Evolutionary conservation across 2,113 vertebrate species (phyloP), one percentile per base, ranked within the genome.

Genomic region (Pedetes capensis): DNA sequence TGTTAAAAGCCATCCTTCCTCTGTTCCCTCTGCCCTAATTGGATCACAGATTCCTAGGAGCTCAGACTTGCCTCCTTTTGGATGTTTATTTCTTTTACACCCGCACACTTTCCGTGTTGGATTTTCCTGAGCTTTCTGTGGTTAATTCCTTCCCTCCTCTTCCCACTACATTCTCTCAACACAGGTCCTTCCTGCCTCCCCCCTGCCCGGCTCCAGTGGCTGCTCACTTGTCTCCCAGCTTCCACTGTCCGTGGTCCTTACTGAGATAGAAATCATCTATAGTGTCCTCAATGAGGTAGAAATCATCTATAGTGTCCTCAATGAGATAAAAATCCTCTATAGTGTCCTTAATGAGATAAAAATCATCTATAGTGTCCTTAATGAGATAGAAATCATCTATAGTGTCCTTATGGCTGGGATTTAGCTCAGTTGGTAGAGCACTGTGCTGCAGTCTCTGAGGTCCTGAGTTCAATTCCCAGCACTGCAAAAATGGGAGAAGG

Each of bases 161-260:
- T 34, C 17, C 44, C 32, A 2, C 32, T 16, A 2, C 8, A 22
- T 27, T 69, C n/a, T 44, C 53, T 42, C 5, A 9, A 63, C 3
- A 12, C 12, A 8, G 34, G 47, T 29, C 17, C 66, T 39, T 79
- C 57, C 47, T 1, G 0, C 11, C n/a, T 44, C 39, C 29, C 1
- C 23, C 0, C 37, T 3, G 0, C 39, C 37, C 16, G 22, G 63
- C 59, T 27, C 51, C 2, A 3, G 3, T 34, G 32, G 12, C 61
- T 39, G 49, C 2, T 61, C 11, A 49, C 20, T 4, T 8, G 10
- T 55, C 57, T 69, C 23, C 53, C 39, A 53, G 27, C 23, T 34
- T 32, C n/a, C 68, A 29, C 6, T 63, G 16, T 34, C n/a, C 1
- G 23, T 47, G 37, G 68, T n/a, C n/a, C n/a, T n/a, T n/a, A n/a